phyloP scores from a whole-genome alignment of 2,888 invertebrate species.

The Scelioninae gen. 1 region DNA sequence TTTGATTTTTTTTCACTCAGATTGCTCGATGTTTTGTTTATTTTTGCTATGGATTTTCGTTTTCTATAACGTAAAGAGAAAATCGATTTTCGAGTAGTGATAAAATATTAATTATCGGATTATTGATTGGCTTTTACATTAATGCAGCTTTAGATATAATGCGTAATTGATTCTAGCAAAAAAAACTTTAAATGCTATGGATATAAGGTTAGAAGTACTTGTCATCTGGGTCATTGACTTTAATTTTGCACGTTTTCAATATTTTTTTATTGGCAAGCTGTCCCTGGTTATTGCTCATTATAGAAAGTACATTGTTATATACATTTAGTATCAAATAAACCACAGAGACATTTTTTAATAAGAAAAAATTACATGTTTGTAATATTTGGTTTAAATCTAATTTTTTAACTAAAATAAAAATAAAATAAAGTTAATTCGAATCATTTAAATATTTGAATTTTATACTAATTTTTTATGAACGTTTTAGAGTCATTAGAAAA shows the following conservation, averaged over 20 bases:
- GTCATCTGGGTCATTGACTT: conserved; percentile 27
- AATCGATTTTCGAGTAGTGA: not conserved
- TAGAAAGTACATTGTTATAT: not conserved
- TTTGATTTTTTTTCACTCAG: not conserved
- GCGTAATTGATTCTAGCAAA: not conserved
- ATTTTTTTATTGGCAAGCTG: conserved; percentile 22
- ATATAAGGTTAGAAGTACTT: conserved; percentile 44
- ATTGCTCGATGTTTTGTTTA: conserved; percentile 17
- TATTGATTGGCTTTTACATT: not conserved
- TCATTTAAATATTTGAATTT: too few species aligned
- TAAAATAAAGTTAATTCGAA: too few species aligned
- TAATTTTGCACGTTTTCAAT: conserved; percentile 16
- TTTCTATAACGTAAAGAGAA: conserved; percentile 19
- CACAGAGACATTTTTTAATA: too few species aligned
- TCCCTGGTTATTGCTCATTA: conserved; percentile 29
- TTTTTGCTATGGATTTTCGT: conserved; percentile 37
- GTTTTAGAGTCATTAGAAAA: too few species aligned
- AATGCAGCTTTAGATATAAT: not conserved
- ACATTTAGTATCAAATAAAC: not conserved
- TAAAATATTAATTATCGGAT: not conserved
- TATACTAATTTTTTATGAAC: too few species aligned
- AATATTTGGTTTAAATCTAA: too few species aligned
- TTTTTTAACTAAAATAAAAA: too few species aligned
- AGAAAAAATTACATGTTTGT: too few species aligned
- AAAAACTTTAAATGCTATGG: conserved; percentile 4